Evolutionary conservation across 1,140 invertebrate species (phyloP).

Genomic region (Pseudachorutes palmiensis): DNA sequence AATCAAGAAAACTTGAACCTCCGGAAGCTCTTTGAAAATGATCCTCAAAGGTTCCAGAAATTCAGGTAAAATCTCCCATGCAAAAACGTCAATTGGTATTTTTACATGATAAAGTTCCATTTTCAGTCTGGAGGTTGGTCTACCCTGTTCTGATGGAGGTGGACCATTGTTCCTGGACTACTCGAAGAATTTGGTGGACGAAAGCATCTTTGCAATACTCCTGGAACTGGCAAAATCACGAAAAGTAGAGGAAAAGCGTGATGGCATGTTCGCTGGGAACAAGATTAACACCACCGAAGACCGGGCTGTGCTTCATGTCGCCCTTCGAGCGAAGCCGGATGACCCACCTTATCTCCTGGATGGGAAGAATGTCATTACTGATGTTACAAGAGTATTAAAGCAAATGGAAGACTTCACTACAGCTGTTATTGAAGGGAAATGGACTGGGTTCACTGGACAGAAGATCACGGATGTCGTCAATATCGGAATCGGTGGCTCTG

Average conservation of each 20-base stretch:
- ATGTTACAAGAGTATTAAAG: constrained; percentile 78
- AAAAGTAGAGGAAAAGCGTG: constrained; percentile 72
- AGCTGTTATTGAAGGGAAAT: constrained; percentile 60
- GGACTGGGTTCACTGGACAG: constrained; percentile 88
- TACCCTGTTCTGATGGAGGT: constrained; percentile 32
- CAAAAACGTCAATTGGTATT: constrained; percentile 15
- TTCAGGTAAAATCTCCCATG: constrained; percentile 56
- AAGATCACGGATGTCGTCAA: constrained; percentile 96
- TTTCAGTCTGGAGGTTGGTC: constrained; percentile 27
- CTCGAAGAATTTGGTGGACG: constrained; percentile 90
- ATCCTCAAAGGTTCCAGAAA: constrained; percentile 67
- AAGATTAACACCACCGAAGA: constrained; percentile 98
- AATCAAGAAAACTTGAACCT: constrained; percentile 65
- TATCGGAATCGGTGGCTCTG: constrained; percentile 98
- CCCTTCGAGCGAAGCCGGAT: constrained; percentile 78
- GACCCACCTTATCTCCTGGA: constrained; percentile 68
- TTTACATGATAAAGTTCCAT: background rate
- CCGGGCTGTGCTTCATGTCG: constrained; percentile 88
- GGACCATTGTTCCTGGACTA: constrained; percentile 72
- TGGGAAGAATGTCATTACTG: constrained; percentile 87
- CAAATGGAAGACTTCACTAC: constrained; percentile 93
- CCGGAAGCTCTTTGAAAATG: constrained; percentile 62
- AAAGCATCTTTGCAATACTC: constrained; percentile 63
- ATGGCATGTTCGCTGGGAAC: constrained; percentile 88
- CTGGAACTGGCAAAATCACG: constrained; percentile 71